These are phyloP conservation scores for Drosophila sturtevanti DNA, from an alignment of 1,140 invertebrate species.

Conservation along the genomic window DNA sequence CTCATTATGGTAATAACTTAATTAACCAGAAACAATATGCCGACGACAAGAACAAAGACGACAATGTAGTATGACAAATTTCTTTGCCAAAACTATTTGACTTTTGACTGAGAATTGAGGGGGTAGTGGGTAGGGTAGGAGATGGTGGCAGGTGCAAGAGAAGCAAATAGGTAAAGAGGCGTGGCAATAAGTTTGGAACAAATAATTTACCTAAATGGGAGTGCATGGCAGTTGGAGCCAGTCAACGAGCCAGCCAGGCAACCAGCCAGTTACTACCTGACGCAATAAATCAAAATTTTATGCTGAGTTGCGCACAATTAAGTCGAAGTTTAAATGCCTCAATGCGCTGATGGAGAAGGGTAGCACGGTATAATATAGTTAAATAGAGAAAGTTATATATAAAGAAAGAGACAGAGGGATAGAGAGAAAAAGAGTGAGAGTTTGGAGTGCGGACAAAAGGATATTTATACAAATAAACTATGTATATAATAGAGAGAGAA, in stretches of 20 bases:
- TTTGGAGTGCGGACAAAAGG: neutral
- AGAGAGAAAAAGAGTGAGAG: neutral
- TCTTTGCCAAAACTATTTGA: constrained; percentile 77
- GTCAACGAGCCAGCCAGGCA: neutral
- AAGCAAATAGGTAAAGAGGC: neutral
- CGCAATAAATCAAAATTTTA: constrained; percentile 80
- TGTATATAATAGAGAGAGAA: neutral
- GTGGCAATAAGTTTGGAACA: constrained; percentile 8
- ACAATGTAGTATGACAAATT: constrained; percentile 71
- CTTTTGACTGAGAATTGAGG: constrained; percentile 74
- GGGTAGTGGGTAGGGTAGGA: no score
- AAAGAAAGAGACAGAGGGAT: neutral
- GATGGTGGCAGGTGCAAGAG: no score
- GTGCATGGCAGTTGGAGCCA: constrained; percentile 36
- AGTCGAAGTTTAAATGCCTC: constrained; percentile 68
- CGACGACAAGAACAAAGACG: constrained; percentile 52
- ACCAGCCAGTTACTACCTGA: constrained; percentile 50
- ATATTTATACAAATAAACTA: neutral
- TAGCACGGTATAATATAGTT: neutral
- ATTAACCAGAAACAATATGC: constrained; percentile 81
- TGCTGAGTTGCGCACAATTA: constrained; percentile 77
- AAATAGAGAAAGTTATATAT: neutral
- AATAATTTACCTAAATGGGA: constrained; percentile 41
- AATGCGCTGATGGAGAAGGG: constrained; percentile 15
- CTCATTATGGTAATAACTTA: constrained; percentile 81